Evolutionary conservation across 2,797 vertebrate species (phyloP), one percentile per base, ranked within the genome.

Genomic region (Galagoides demidoff): DNA sequence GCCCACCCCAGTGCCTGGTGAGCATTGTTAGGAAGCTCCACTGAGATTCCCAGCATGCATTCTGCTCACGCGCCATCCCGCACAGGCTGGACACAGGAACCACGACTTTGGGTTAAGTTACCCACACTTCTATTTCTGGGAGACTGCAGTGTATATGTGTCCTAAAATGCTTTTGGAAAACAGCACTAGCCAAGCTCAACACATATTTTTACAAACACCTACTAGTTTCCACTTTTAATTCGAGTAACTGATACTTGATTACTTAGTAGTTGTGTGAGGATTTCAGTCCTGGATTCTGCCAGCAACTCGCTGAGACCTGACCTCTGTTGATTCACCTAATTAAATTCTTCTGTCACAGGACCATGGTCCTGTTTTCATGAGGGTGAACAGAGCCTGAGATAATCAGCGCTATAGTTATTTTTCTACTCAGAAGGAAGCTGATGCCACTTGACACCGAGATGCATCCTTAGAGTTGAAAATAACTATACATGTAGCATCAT

Each of bases 111-210:
- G 86, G 74, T 96, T 96, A 76, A 89, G 61, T 94, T 92, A 96
- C 96, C 92, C 85, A 94, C 94, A 90, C 70, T 87, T 92, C 91
- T 97, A 78, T 97, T 96, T 98, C 89, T 87, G 96, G 95, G 90
- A 90, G n/a, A 91, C 79, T 2, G 23, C 11, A 37, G 77, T 66
- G 73, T 76, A 63, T 91, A 76, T 45, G 49, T 86, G 87, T 73
- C 76, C 82, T 95, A 84, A 94, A 92, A 81, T 57, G 76, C 71
- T 95, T 92, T 70, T 0, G 27, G 66, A 57, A 90, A 95, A 94
- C 49, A 91, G 61, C 61, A 93, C 68, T 82, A 92, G 81, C 79
- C 89, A 85, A 59, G 76, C 39, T 71, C 13, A 22, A 79, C 59
- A 73, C 37, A 39, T 77, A 82, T 89, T 96, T 92, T 68, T 74